These are phyloP conservation scores for Sarcophaga carnaria DNA, from an alignment of 2,888 invertebrate genomes.

Conservation along the genomic window DNA sequence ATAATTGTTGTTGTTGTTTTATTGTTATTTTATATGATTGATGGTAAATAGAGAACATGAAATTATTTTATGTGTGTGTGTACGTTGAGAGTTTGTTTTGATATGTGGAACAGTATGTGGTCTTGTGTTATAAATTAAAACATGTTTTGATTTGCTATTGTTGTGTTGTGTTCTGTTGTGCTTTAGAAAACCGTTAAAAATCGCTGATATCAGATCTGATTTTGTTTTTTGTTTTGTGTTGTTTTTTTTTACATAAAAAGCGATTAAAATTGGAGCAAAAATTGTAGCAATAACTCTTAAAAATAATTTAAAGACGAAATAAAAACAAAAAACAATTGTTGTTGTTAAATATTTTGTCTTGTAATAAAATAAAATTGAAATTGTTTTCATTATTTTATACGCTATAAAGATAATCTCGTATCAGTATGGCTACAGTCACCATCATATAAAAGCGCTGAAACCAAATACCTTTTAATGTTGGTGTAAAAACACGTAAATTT, in stretches of 20 bases:
- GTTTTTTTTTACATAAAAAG: background rate
- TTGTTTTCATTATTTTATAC: no score
- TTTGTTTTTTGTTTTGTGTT: background rate
- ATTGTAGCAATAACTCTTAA: background rate
- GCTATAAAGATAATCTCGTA: no score
- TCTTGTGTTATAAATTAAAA: conserved; percentile 36
- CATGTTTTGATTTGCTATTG: conserved; percentile 35
- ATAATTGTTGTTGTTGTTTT: background rate
- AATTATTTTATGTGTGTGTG: background rate
- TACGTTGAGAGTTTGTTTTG: conserved; percentile 8
- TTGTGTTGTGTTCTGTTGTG: background rate
- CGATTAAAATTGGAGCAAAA: background rate
- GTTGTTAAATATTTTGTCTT: no score
- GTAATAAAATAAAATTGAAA: no score
- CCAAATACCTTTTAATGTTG: no score
- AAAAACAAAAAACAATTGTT: no score
- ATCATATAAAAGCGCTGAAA: no score
- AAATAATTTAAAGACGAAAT: no score
- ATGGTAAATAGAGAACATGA: background rate
- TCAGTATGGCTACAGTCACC: no score
- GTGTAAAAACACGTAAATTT: no score
- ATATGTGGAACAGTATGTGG: conserved; percentile 43
- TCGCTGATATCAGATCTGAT: background rate
- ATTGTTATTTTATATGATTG: background rate
- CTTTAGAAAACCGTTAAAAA: conserved; percentile 52